Evolutionary conservation across 2,888 invertebrate species (phyloP), one percentile per base, ranked within the genome.

Genomic region (Scrobipalpa atriplicella): DNA sequence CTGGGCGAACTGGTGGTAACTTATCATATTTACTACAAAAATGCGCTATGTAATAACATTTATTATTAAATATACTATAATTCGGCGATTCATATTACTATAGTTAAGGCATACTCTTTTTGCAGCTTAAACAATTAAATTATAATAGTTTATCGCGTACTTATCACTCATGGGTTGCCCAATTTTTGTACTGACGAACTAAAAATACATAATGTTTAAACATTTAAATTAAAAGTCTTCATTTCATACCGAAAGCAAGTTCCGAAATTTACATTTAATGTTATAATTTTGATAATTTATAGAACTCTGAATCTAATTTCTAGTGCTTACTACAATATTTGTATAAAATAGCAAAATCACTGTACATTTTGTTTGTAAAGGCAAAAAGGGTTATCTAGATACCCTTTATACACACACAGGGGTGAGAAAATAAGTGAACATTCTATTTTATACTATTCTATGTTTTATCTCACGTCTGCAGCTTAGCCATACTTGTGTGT

Each of bases 111-210:
- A 52, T 52, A 52, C 52, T 52, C 52, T 10, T 52, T 11, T 10
- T 52, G 21, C 21, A 56, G 29, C 43, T 18, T 16, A 18, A 41
- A 10, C 11, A 41, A 41, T 21, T 39, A 16, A 16, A 13, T 58
- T 19, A 41, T 9, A 43, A 62, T 18, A 61, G n/a, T 54, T 64
- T 64, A 64, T 52, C 47, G 51, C 36, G 63, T 51, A 64, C 41
- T 56, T 61, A 47, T 60, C 65, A 58, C 58, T 58, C 21, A 38
- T 36, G 5, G 43, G 36, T 58, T 65, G 43, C 56, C 65, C 58
- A 16, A 29, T 65, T 51, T 65, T 65, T 65, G 65, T 65, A 65
- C 65, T 65, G 65, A 65, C 36, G 9, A 65, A 60, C 13, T 36
- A 47, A 60, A 65, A 43, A 29, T 56, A 21, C 29, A 58, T 43